Percentiles rank a stretch among this genome's conserved stretches.
Evolutionary conservation across 2,797 vertebrate species (phyloP).

Genomic region (Tiaroga cobitis): DNA sequence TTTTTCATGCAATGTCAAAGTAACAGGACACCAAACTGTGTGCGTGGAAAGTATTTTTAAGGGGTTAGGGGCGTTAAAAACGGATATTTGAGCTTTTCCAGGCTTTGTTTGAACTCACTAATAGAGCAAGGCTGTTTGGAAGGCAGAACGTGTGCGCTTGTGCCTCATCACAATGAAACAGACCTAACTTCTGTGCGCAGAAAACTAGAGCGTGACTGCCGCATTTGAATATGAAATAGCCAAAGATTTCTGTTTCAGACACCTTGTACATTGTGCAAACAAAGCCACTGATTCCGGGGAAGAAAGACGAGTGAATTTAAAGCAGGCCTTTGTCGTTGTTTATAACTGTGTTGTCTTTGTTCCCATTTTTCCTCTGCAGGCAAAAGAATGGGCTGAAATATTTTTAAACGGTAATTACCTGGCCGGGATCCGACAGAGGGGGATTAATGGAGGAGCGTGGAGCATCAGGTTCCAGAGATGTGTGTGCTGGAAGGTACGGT

Average conservation of each 20-base stretch:
- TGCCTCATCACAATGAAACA: slow-evolving; percentile 61
- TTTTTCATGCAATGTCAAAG: not conserved
- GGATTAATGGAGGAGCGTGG: slow-evolving; percentile 97
- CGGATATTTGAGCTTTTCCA: not conserved
- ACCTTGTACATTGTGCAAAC: slow-evolving; percentile 79
- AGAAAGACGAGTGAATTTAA: slow-evolving; percentile 77
- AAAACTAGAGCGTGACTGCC: slow-evolving; percentile 80
- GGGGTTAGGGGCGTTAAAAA: not conserved
- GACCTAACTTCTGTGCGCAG: slow-evolving; percentile 73
- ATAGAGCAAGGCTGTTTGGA: slow-evolving; percentile 23
- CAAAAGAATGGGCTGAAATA: slow-evolving; percentile 97
- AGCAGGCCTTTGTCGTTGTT: slow-evolving; percentile 79
- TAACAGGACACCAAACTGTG: not conserved
- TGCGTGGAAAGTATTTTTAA: not conserved
- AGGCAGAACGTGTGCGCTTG: slow-evolving; percentile 17
- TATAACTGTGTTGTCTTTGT: slow-evolving; percentile 80
- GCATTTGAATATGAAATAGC: slow-evolving; percentile 83
- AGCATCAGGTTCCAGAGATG: slow-evolving; percentile 91
- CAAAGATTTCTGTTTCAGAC: slow-evolving; percentile 79
- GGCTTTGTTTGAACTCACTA: slow-evolving; percentile 19
- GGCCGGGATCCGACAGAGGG: slow-evolving; percentile 94
- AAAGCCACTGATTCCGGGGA: slow-evolving; percentile 76
- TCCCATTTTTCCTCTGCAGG: slow-evolving; percentile 79
- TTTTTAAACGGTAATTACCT: slow-evolving; percentile 99
- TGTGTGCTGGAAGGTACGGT: slow-evolving; percentile 90